Percentiles rank a stretch among this genome's conserved stretches.
Conservation (phyloP, 2,888 invertebrate species). For the Dynastes tityus region DNA sequence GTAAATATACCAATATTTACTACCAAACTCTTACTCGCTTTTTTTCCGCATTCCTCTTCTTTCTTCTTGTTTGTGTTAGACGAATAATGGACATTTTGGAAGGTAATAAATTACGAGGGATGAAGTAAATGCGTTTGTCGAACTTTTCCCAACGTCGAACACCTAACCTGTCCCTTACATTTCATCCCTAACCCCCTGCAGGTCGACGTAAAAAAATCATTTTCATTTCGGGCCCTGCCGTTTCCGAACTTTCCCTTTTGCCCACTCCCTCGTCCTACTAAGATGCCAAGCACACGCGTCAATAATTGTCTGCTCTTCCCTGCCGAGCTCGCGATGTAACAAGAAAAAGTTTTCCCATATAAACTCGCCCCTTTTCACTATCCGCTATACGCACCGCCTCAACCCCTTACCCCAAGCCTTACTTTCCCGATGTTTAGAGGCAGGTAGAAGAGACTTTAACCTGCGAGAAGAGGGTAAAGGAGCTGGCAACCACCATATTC, state of each 20-base stretch:
- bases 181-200: neutral
- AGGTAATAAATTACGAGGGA: conserved; percentile 30
- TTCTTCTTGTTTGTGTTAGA: neutral
- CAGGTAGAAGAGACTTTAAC: neutral
- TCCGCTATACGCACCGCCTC: neutral
- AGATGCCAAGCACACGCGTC: conserved; percentile 22
- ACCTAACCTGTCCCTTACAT: neutral
- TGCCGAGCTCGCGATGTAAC: neutral
- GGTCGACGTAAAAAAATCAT: conserved; percentile 25
- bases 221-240: conserved; percentile 23
- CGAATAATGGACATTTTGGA: conserved; percentile 25
- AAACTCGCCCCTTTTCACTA: neutral
- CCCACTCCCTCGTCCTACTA: too few relatives aligned
- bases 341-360: conserved; percentile 40
- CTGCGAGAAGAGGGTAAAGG: neutral
- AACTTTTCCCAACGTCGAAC: conserved; percentile 7
- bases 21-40: too few relatives aligned
- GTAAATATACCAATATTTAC: too few relatives aligned
- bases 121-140: conserved; percentile 36
- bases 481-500: neutral
- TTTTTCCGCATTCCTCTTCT: neutral
- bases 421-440: neutral
- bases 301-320: conserved; percentile 35
- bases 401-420: neutral
- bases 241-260: neutral